phyloP scores from a whole-genome alignment of 37 sponge, comb jelly and placozoan species.

The Aplysina aerophoba region DNA sequence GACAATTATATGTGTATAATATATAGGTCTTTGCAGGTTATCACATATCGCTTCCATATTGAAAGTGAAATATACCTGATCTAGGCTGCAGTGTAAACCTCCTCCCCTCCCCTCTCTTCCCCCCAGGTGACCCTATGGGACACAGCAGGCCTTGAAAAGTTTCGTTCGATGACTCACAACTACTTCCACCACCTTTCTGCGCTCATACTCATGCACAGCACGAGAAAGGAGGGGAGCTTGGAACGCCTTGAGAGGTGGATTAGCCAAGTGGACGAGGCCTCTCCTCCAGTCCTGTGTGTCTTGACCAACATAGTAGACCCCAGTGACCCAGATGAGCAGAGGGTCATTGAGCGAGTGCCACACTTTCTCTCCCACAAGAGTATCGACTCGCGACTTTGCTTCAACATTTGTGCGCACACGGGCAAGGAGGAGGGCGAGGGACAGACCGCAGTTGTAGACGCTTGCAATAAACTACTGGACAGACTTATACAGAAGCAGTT shows the following conservation, averaged over 20 bases:
- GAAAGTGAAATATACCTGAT: too few relatives aligned
- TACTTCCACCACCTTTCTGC: constrained; percentile 24
- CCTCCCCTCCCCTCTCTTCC: background rate
- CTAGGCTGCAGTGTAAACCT: too few relatives aligned
- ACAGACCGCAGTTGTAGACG: background rate
- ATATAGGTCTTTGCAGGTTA: too few relatives aligned
- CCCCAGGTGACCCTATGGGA: constrained; percentile 44
- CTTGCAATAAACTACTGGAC: background rate
- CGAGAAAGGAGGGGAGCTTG: background rate
- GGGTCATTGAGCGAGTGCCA: too few relatives aligned
- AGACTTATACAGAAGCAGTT: background rate
- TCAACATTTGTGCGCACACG: background rate
- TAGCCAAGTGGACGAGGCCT: background rate
- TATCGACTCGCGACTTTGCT: background rate
- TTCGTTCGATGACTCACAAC: constrained; percentile 38
- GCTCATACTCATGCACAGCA: constrained; percentile 34
- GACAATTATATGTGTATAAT: too few relatives aligned
- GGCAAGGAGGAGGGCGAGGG: background rate
- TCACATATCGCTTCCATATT: too few relatives aligned
- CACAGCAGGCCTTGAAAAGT: constrained; percentile 33
- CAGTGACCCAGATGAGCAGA: background rate
- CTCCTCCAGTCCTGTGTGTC: background rate
- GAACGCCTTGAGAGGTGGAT: constrained; percentile 31
- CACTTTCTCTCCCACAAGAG: background rate
- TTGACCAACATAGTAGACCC: background rate